Conservation (phyloP, 2,113 vertebrate genomes). For the Leptosomus discolor region DNA sequence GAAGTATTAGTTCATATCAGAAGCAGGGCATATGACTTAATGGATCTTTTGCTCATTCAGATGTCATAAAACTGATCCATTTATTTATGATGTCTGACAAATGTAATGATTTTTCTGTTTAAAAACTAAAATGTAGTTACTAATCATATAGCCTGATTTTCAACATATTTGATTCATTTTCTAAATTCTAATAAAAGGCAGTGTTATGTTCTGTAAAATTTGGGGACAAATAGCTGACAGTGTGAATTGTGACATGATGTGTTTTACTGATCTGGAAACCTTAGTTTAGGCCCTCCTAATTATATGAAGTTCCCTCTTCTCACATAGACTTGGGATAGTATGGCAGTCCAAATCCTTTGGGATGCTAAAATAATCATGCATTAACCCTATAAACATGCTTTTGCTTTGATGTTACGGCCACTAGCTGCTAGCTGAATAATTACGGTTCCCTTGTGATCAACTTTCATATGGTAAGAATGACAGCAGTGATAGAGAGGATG, state of each 20-base stretch:
- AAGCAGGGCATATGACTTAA: background rate
- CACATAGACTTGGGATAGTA: constrained; percentile 26
- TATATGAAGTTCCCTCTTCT: constrained; percentile 9
- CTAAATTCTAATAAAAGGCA: background rate
- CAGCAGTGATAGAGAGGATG: background rate
- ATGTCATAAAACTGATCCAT: background rate
- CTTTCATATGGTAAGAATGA: constrained; percentile 7
- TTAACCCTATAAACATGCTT: constrained; percentile 45
- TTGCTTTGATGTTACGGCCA: constrained; percentile 50
- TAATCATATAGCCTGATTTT: background rate
- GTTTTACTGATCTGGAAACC: background rate
- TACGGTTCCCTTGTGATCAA: constrained; percentile 33
- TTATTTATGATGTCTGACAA: background rate
- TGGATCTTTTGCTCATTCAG: background rate
- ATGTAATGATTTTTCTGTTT: background rate
- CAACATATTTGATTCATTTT: background rate
- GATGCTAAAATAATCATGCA: constrained; percentile 49
- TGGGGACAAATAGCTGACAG: background rate
- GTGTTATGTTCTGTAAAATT: background rate
- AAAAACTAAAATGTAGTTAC: background rate
- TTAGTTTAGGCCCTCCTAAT: background rate
- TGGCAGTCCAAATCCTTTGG: constrained; percentile 43
- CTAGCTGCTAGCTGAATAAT: constrained; percentile 43
- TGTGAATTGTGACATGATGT: background rate
- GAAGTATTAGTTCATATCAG: background rate